These are phyloP conservation scores for Homarus americanus DNA, from an alignment of 1,140 invertebrate genomes.

Conservation along the genomic window DNA sequence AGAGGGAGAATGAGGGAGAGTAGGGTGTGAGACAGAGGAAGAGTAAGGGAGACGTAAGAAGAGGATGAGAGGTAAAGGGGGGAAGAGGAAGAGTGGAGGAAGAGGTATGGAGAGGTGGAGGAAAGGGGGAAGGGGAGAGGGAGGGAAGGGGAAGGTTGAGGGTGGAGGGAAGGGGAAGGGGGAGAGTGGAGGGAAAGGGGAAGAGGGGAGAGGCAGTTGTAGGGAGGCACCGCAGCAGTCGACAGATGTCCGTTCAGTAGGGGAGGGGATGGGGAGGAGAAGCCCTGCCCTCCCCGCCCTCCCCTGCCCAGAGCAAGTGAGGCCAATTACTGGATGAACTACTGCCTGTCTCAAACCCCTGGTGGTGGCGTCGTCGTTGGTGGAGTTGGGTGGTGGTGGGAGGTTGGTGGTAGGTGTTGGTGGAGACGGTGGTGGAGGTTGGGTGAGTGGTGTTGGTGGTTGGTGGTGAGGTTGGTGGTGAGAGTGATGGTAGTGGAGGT, in stretches of 20 bases:
- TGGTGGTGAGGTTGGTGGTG: no score
- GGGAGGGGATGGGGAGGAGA: background rate
- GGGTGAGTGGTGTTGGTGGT: no score
- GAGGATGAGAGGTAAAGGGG: background rate
- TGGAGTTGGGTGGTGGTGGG: no score
- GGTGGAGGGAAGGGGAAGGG: background rate
- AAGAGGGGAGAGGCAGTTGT: background rate
- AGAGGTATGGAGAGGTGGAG: background rate
- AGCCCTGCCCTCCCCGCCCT: no score
- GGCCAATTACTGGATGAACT: no score
- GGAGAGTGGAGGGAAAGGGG: background rate
- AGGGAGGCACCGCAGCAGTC: background rate
- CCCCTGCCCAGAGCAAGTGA: no score
- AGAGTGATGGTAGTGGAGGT: no score
- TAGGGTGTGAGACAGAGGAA: background rate
- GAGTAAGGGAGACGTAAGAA: background rate
- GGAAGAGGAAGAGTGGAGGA: background rate
- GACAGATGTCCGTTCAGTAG: background rate
- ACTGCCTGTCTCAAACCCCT: no score
- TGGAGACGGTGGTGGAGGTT: background rate
- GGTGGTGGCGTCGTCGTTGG: no score
- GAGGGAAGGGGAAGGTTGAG: conserved; percentile 23
- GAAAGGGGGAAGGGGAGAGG: background rate
- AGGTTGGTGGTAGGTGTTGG: background rate
- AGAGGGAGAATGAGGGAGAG: background rate